phyloP scores from a whole-genome alignment of 2,113 vertebrate genomes.

The Baryphthengus martii region DNA sequence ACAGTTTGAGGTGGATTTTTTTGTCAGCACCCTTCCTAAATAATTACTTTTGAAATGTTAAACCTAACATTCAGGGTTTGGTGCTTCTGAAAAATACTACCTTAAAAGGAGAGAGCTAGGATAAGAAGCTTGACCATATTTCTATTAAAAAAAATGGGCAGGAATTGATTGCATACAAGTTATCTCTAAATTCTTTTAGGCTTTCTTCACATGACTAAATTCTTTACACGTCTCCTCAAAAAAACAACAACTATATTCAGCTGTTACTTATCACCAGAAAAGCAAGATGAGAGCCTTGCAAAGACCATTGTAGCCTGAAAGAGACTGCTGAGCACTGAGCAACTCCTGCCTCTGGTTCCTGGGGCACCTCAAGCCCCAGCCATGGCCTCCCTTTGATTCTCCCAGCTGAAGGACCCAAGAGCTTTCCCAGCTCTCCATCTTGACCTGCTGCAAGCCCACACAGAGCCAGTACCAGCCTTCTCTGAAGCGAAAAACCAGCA shows the following conservation, averaged over 20 bases:
- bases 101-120: conserved; percentile 26
- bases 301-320: not conserved
- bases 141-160: not conserved
- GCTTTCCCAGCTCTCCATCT: not conserved
- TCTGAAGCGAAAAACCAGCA: not conserved
- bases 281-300: not conserved
- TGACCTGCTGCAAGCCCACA: not conserved
- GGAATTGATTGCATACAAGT: not conserved
- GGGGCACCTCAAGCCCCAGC: accelerated
- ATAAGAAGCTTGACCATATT: not conserved
- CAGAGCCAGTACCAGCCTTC: not conserved
- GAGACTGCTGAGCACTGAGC: not conserved
- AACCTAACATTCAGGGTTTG: not conserved
- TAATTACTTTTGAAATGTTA: not conserved
- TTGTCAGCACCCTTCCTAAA: not conserved
- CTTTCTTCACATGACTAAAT: not conserved
- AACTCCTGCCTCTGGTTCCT: not conserved
- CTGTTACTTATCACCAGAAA: not conserved
- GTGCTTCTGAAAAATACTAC: not conserved
- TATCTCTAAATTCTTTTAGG: not conserved
- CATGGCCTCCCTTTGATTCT: accelerated
- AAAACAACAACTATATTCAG: not conserved
- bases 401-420: not conserved
- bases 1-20: not conserved
- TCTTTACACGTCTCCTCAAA: not conserved